phyloP scores from a whole-genome alignment of 2,113 vertebrate genomes.

The Myocastor coypus region DNA sequence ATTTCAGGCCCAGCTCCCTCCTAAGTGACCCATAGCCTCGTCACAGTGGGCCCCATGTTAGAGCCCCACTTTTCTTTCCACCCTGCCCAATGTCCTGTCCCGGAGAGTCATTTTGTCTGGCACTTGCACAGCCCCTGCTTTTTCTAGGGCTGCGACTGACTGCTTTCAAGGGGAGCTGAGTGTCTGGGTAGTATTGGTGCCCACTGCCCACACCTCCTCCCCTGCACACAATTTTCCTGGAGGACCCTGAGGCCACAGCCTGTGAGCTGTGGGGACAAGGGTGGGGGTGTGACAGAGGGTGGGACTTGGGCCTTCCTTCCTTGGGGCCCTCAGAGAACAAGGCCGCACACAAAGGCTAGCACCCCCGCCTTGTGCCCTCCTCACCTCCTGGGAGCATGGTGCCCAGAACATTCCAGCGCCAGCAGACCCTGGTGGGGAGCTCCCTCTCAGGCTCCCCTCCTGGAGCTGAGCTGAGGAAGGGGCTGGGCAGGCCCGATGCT shows the following conservation, averaged over 20 bases:
- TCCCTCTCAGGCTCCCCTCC: neutral
- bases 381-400: conserved; percentile 48
- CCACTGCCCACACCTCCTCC: no score
- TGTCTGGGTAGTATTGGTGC: neutral
- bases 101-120: neutral
- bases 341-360: conserved; percentile 35
- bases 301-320: conserved; percentile 44
- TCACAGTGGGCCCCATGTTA: neutral
- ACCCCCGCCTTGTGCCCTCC: conserved; percentile 55
- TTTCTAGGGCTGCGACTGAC: neutral
- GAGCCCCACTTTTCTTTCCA: neutral
- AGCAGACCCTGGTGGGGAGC: neutral
- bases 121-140: neutral
- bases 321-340: neutral
- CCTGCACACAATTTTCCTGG: conserved; percentile 73
- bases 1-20: neutral
- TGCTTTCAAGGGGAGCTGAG: neutral
- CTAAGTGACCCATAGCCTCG: neutral
- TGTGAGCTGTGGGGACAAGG: neutral
- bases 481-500: conserved; percentile 75
- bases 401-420: conserved; percentile 60
- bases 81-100: rapidly evolving
- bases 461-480: conserved; percentile 11
- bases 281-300: neutral
- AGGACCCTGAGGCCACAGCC: conserved; percentile 68